Evolutionary conservation across 2,113 vertebrate species (phyloP), one percentile per base, ranked within the genome.

Genomic region (Daphoenositta chrysoptera): DNA sequence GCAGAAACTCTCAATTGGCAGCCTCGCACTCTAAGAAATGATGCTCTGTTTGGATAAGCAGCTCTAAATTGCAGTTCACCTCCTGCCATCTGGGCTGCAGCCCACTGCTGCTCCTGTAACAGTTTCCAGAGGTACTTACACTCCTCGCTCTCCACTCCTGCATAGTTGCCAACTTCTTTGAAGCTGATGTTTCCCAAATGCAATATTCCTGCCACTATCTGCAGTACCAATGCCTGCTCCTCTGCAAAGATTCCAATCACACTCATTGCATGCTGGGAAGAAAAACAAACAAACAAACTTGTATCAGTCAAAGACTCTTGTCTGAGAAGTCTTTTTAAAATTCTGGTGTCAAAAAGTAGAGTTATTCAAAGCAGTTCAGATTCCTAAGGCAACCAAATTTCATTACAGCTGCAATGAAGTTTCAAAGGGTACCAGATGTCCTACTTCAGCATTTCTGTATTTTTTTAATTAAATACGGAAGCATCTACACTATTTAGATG

Each of bases 161-260:
- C 99, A 12, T 99, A 99, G 97, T 99, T 99, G 90, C 99, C 99
- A 9, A 99, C 98, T 97, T 99, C 99, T 93, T 97, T 99, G 97
- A 99, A 99, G 91, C 92, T 99, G 97, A 99, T 99, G 95, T 99
- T 99, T 83, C 99, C 99, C 92, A 99, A 97, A 96, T 99, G 99
- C 54, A 99, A 98, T 72, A 99, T 97, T 58, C 99, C 99, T 1
- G 99, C 99, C 94, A 99, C 99, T 21, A 99, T 99, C 98, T 99
- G 99, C 66, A 99, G 98, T 51, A 99, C 99, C 98, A 99, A 93
- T 8, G 98, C 82, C 58, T 98, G 98, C 57, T 99, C 98, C 75
- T 98, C 98, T 0, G 98, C 96, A 9, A 98, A 98, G 96, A 99
- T 99, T 70, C 99, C 99, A 31, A 99, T 99, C 96, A 99, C 99